A percentile compares a stretch with the other conserved stretches of the same genome.
phyloP scores from a whole-genome alignment of 2,113 vertebrate genomes.

The Python bivittatus region DNA sequence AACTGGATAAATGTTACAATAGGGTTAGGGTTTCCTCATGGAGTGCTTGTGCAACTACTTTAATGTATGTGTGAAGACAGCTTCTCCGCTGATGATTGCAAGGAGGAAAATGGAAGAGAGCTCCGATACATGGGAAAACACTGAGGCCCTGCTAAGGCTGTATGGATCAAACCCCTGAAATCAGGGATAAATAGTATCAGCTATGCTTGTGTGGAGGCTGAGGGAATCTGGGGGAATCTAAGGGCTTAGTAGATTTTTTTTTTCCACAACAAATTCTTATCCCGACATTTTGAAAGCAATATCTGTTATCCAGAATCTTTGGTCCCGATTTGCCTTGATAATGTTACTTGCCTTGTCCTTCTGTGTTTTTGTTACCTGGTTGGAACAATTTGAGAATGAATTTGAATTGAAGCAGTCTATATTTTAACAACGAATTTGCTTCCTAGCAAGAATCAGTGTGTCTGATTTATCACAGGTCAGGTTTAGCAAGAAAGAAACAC shows the following conservation, averaged over 20 bases:
- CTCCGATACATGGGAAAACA: background rate
- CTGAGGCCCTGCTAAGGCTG: background rate
- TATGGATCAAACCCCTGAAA: background rate
- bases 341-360: background rate
- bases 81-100: background rate
- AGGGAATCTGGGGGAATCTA: background rate
- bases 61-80: background rate
- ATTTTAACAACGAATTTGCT: background rate
- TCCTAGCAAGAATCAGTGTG: background rate
- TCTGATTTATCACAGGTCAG: background rate
- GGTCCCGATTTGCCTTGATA: background rate
- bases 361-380: background rate
- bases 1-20: background rate
- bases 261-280: background rate
- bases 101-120: background rate
- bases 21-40: background rate
- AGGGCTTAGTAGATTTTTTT: background rate
- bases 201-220: background rate
- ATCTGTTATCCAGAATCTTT: background rate
- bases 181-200: background rate
- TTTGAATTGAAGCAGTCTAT: background rate
- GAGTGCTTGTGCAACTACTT: background rate
- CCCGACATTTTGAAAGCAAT: background rate
- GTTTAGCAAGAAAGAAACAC: background rate
- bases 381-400: background rate